These are phyloP conservation scores for Masticophis lateralis DNA, from an alignment of 2,797 vertebrate species.

Conservation along the genomic window DNA sequence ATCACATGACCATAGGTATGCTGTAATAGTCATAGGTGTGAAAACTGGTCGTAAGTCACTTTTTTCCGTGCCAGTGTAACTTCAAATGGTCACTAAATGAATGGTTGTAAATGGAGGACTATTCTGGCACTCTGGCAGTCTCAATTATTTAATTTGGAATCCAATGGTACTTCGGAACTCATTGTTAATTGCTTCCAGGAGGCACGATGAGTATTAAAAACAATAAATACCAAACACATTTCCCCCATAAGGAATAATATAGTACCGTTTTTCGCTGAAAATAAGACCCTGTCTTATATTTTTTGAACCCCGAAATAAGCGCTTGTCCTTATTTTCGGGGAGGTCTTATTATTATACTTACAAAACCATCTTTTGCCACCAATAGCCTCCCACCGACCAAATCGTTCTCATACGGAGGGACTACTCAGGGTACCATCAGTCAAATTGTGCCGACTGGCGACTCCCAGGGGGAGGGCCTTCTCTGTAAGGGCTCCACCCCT, in stretches of 20 bases:
- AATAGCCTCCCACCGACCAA: too few species aligned
- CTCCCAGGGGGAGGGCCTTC: too few species aligned
- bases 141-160: neutral
- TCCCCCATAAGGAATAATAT: neutral
- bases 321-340: too few species aligned
- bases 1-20: neutral
- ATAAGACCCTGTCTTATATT: too few species aligned
- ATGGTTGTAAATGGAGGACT: neutral
- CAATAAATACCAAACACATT: neutral
- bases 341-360: too few species aligned
- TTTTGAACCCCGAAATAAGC: too few species aligned
- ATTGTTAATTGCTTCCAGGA: neutral
- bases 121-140: neutral
- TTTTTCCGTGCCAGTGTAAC: neutral
- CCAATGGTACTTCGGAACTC: neutral
- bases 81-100: neutral
- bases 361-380: too few species aligned
- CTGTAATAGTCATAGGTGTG: neutral
- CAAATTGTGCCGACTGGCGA: too few species aligned
- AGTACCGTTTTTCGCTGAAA: too few species aligned
- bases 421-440: too few species aligned
- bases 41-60: neutral
- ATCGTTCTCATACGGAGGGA: too few species aligned
- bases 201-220: neutral
- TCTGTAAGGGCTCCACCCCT: too few species aligned